phyloP scores from a whole-genome alignment of 1,140 invertebrate genomes.

The Elymnias hypermnestra region DNA sequence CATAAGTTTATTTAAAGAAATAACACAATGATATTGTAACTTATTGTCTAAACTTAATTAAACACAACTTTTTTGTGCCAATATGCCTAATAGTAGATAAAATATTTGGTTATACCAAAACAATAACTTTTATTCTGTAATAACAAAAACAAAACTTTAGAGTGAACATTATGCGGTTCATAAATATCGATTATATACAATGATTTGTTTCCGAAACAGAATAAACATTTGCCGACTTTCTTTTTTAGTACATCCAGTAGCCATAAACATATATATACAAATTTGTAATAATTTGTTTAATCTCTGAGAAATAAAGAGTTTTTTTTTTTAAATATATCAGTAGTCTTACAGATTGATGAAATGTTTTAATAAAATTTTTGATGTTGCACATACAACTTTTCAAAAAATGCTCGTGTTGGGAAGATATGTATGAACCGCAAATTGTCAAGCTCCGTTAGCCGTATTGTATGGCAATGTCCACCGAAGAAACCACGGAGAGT shows the following conservation, averaged over 20 bases:
- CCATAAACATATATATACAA: no score
- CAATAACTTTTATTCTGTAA: slow-evolving; percentile 33
- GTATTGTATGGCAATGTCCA: slow-evolving; percentile 11
- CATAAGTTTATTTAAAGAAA: slow-evolving; percentile 71
- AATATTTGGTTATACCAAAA: slow-evolving; percentile 70
- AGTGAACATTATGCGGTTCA: slow-evolving; percentile 22
- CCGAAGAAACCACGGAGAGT: slow-evolving; percentile 18
- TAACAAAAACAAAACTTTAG: slow-evolving; percentile 16
- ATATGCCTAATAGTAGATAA: slow-evolving; percentile 71
- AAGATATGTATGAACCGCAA: slow-evolving; percentile 27
- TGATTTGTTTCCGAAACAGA: no score
- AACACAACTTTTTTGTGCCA: slow-evolving; percentile 75
- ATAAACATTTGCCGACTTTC: no score
- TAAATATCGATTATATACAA: background rate
- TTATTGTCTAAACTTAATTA: slow-evolving; percentile 76
- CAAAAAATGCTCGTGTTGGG: no score
- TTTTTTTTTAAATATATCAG: no score
- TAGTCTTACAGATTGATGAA: no score
- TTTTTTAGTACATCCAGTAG: no score
- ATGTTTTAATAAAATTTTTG: no score
- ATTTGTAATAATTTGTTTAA: no score
- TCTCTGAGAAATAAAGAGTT: no score
- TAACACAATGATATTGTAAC: slow-evolving; percentile 71
- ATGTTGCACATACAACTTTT: no score
- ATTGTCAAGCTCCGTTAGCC: slow-evolving; percentile 21